A percentile compares a stretch with the other conserved stretches of the same genome.
phyloP scores from a whole-genome alignment of 2,797 vertebrate genomes.

The Esox masquinongy region DNA sequence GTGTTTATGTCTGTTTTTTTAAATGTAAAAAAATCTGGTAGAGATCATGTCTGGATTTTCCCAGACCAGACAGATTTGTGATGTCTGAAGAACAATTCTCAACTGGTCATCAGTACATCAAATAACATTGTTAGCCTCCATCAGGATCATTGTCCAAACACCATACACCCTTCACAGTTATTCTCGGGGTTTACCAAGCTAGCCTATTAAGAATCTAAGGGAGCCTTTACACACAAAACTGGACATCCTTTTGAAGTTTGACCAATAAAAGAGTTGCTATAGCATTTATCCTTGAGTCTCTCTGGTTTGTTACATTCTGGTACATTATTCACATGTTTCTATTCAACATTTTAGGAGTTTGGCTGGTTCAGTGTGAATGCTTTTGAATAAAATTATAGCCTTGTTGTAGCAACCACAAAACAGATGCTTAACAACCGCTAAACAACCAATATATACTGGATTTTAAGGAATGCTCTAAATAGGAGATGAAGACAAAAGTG shows the following conservation, averaged over 20 bases:
- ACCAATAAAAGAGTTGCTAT: neutral
- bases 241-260: neutral
- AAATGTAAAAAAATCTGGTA: neutral
- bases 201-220: neutral
- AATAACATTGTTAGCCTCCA: neutral
- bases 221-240: neutral
- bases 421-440: too few relatives aligned
- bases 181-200: neutral
- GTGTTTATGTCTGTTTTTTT: conserved; percentile 41
- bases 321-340: neutral
- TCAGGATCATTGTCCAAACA: neutral
- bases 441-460: neutral
- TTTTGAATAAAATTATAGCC: neutral
- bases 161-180: neutral
- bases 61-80: neutral
- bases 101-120: neutral
- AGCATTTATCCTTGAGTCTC: neutral
- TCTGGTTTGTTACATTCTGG: neutral
- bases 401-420: neutral
- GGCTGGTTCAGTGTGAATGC: neutral
- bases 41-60: neutral
- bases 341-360: neutral
- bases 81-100: neutral
- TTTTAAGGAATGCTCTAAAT: neutral
- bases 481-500: conserved; percentile 3